Percentiles rank a stretch among this genome's conserved stretches.
Evolutionary conservation across 2,113 vertebrate genomes (phyloP).

Genomic region (Bettongia penicillata): DNA sequence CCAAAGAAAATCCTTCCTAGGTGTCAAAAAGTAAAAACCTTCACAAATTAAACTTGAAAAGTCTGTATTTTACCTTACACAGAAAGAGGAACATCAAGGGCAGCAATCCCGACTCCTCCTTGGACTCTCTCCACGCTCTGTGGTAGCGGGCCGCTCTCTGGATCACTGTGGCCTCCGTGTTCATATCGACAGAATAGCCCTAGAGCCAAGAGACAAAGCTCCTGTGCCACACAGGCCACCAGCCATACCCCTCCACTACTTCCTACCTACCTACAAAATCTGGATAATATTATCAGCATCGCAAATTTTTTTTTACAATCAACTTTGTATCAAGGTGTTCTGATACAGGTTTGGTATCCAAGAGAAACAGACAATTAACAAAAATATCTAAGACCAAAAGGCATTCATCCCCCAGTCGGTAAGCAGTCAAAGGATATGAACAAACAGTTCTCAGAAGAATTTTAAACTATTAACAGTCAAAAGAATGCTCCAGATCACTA

Average conservation of each 20-base stretch:
- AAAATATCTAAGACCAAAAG: background rate
- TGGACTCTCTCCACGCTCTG: slow-evolving; percentile 79
- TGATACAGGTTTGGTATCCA: background rate
- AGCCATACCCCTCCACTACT: background rate
- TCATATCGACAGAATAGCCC: slow-evolving; percentile 87
- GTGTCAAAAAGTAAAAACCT: background rate
- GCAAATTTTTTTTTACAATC: background rate
- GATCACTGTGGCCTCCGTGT: slow-evolving; percentile 84
- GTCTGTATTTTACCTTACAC: slow-evolving; percentile 85
- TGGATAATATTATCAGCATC: background rate
- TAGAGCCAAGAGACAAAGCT: slow-evolving; percentile 69
- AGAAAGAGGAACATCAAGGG: slow-evolving; percentile 87
- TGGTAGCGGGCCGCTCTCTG: slow-evolving; percentile 85
- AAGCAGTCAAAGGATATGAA: background rate
- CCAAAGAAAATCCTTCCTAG: slow-evolving; percentile 47
- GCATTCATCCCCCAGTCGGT: background rate
- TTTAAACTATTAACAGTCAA: background rate
- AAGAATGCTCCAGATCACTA: background rate
- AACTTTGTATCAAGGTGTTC: background rate
- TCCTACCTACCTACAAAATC: background rate
- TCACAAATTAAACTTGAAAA: slow-evolving; percentile 23
- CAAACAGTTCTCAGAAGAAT: background rate
- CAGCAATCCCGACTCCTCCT: slow-evolving; percentile 83
- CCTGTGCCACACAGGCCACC: background rate
- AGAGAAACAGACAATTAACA: background rate